Percentiles rank a stretch among this genome's conserved stretches.
These are phyloP conservation scores for Vulpes ferrilata DNA, from an alignment of 2,113 vertebrate species.

Conservation along the genomic window DNA sequence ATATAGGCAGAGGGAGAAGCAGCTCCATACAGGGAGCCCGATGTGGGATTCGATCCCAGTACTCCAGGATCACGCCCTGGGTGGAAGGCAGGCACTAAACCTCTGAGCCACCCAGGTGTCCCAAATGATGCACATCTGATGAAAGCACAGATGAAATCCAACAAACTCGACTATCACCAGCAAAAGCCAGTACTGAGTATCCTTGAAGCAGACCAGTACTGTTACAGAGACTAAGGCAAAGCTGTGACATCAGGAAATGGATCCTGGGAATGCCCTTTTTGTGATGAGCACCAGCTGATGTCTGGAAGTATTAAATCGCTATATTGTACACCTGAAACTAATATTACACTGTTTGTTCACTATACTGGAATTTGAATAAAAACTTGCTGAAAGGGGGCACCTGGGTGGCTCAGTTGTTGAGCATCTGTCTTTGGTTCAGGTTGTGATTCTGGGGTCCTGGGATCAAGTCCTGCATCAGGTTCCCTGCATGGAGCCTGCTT, in stretches of 20 bases:
- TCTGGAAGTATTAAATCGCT: neutral
- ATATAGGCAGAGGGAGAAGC: too few relatives aligned
- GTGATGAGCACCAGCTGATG: neutral
- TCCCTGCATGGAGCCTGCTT: too few relatives aligned
- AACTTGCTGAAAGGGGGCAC: neutral
- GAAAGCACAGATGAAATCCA: neutral
- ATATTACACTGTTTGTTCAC: neutral
- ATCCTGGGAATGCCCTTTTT: neutral
- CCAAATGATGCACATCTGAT: neutral
- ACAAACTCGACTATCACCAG: neutral
- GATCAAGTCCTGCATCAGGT: too few relatives aligned
- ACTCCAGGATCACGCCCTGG: too few relatives aligned
- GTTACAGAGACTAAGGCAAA: neutral
- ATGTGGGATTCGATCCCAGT: too few relatives aligned
- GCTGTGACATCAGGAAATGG: neutral
- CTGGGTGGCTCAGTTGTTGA: too few relatives aligned
- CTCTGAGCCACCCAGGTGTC: too few relatives aligned
- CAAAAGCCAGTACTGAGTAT: neutral
- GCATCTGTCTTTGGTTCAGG: too few relatives aligned
- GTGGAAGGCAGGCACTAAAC: too few relatives aligned
- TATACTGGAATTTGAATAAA: neutral
- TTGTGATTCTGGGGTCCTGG: too few relatives aligned
- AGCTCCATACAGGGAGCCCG: too few relatives aligned
- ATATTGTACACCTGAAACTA: neutral
- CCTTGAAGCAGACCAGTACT: neutral